phyloP scores from a whole-genome alignment of 2,113 vertebrate species.

The Albula glossodonta region DNA sequence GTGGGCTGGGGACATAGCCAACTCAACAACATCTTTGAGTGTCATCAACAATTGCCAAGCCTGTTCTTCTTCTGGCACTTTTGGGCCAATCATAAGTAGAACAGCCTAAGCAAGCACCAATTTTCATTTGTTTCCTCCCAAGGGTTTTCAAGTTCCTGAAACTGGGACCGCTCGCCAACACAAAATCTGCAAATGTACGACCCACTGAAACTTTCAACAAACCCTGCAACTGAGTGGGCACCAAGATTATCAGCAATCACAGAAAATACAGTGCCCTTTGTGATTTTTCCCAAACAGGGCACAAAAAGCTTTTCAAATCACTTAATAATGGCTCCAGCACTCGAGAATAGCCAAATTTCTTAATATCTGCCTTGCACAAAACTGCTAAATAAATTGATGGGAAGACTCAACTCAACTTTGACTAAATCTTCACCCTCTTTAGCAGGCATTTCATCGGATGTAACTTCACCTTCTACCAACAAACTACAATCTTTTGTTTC shows the following conservation, averaged over 20 bases:
- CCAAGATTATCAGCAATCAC: slow-evolving; percentile 42
- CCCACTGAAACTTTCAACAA: slow-evolving; percentile 44
- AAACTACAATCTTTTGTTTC: slow-evolving; percentile 12
- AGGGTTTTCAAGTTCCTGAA: slow-evolving; percentile 36
- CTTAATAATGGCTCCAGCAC: slow-evolving; percentile 39
- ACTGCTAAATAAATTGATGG: slow-evolving; percentile 36
- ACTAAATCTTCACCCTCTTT: slow-evolving; percentile 37
- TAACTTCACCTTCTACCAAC: slow-evolving; percentile 22
- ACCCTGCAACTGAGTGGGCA: slow-evolving; percentile 40
- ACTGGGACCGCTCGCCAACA: slow-evolving; percentile 31
- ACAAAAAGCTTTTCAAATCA: slow-evolving; percentile 44
- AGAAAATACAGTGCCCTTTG: slow-evolving; percentile 42
- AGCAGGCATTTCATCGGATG: slow-evolving; percentile 16
- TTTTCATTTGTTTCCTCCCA: slow-evolving; percentile 26
- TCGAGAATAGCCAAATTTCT: slow-evolving; percentile 26
- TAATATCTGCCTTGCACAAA: slow-evolving; percentile 37
- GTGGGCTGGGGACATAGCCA: slow-evolving; percentile 33
- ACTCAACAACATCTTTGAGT: slow-evolving; percentile 37
- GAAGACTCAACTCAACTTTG: slow-evolving; percentile 31
- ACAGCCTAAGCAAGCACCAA: slow-evolving; percentile 33
- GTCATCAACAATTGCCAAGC: slow-evolving; percentile 43
- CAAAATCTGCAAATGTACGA: slow-evolving; percentile 44
- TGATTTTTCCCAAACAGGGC: slow-evolving; percentile 26
- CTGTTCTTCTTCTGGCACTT: slow-evolving; percentile 30
- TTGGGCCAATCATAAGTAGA: slow-evolving; percentile 38